A percentile compares a stretch with the other conserved stretches of the same genome.
These are phyloP conservation scores for Sus cebifrons DNA, from an alignment of 2,797 vertebrate species.

Conservation along the genomic window DNA sequence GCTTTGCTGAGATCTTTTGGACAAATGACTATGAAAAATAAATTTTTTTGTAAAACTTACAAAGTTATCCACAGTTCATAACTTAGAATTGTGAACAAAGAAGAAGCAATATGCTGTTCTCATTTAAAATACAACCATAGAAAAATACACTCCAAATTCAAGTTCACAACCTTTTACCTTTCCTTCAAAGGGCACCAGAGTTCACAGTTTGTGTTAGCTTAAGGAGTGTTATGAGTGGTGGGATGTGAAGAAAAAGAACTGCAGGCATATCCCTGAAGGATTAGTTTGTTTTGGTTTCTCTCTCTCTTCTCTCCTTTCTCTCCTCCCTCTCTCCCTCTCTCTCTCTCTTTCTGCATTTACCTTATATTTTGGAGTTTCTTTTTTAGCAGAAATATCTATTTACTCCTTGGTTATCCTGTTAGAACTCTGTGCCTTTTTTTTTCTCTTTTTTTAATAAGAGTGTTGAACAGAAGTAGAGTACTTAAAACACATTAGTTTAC, in stretches of 20 bases:
- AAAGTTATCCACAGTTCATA: not conserved
- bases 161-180: constrained; percentile 74
- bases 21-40: not conserved
- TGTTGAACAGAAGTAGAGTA: not conserved
- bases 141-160: constrained; percentile 67
- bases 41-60: not conserved
- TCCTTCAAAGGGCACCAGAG: constrained; percentile 37
- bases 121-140: constrained; percentile 25
- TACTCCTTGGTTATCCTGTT: not conserved
- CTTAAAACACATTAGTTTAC: not conserved
- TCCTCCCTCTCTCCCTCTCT: not conserved
- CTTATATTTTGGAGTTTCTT: not conserved
- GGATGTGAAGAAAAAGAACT: not conserved
- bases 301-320: not conserved
- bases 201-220: constrained; percentile 64
- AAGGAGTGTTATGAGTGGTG: not conserved
- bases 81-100: not conserved
- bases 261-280: not conserved
- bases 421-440: not conserved
- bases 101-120: not conserved
- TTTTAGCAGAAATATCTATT: not conserved
- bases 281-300: not conserved
- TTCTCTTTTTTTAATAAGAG: not conserved
- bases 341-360: not conserved
- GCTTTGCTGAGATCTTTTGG: constrained; percentile 13